Evolutionary conservation across 64 coral and sea anemone species (phyloP).

Genomic region (Stichodactyla helianthus): DNA sequence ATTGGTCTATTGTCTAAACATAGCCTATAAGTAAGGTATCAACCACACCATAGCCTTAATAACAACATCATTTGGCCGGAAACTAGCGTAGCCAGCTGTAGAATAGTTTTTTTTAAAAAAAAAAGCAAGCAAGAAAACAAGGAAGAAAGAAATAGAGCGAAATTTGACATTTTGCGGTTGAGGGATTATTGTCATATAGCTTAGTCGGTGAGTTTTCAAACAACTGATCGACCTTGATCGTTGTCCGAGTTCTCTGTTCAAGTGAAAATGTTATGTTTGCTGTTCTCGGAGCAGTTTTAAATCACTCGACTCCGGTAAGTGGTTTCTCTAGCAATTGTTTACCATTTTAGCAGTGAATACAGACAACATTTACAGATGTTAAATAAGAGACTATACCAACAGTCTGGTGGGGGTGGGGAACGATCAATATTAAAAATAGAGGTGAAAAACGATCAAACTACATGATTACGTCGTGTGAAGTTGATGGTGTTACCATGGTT

Average conservation of each 20-base stretch:
- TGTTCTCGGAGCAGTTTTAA: not conserved
- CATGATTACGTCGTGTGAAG: not conserved
- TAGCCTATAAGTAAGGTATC: too few relatives aligned
- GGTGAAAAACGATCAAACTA: not conserved
- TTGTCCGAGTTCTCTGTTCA: not conserved
- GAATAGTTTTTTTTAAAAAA: too few relatives aligned
- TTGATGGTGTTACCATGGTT: not conserved
- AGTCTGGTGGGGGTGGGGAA: not conserved
- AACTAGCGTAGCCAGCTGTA: too few relatives aligned
- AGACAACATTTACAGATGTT: not conserved
- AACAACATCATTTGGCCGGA: too few relatives aligned
- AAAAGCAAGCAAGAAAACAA: not conserved
- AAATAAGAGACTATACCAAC: not conserved
- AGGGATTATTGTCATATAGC: not conserved
- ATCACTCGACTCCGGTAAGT: not conserved
- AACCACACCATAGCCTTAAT: too few relatives aligned
- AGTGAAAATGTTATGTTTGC: not conserved
- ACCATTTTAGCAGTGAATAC: not conserved
- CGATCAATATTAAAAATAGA: not conserved
- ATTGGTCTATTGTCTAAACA: too few relatives aligned
- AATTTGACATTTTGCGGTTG: too few relatives aligned
- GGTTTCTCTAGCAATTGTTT: not conserved
- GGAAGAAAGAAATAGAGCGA: not conserved
- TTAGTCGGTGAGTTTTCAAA: not conserved
- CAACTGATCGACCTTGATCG: not conserved